Evolutionary conservation across 1,140 invertebrate genomes (phyloP).

Genomic region (Pemphigus obesinymphae): DNA sequence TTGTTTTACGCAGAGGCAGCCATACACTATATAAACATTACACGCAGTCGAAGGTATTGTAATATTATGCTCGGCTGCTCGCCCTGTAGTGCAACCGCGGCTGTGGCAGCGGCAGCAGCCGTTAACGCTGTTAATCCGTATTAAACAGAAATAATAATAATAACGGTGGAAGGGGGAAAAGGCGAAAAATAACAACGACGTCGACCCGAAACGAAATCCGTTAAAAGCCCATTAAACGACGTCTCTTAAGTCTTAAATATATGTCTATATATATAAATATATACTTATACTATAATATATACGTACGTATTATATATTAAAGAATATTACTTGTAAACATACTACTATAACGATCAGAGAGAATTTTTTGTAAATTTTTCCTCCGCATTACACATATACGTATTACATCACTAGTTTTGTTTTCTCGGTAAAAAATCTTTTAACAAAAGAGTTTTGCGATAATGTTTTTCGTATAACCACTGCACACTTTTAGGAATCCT

Average conservation of each 20-base stretch:
- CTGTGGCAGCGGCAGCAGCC: neutral
- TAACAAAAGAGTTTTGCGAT: no score
- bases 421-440: no score
- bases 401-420: neutral
- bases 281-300: neutral
- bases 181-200: slow-evolving; percentile 17
- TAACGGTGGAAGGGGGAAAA: neutral
- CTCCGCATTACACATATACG: neutral
- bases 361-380: no score
- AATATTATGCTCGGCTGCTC: neutral
- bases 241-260: slow-evolving; percentile 1
- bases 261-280: neutral
- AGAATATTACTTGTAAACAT: no score
- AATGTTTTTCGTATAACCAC: no score
- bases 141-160: slow-evolving; percentile 29
- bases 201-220: slow-evolving; percentile 25
- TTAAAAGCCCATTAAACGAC: slow-evolving; percentile 37
- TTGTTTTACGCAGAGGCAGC: neutral
- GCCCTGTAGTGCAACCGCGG: neutral
- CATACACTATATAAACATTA: neutral
- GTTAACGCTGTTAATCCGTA: slow-evolving; percentile 21
- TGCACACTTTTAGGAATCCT: no score
- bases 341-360: no score
- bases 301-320: no score
- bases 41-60: neutral